Percentiles rank a stretch among this genome's conserved stretches.
These are phyloP conservation scores for Cinclus cinclus DNA, from an alignment of 2,113 vertebrate genomes.

Conservation along the genomic window DNA sequence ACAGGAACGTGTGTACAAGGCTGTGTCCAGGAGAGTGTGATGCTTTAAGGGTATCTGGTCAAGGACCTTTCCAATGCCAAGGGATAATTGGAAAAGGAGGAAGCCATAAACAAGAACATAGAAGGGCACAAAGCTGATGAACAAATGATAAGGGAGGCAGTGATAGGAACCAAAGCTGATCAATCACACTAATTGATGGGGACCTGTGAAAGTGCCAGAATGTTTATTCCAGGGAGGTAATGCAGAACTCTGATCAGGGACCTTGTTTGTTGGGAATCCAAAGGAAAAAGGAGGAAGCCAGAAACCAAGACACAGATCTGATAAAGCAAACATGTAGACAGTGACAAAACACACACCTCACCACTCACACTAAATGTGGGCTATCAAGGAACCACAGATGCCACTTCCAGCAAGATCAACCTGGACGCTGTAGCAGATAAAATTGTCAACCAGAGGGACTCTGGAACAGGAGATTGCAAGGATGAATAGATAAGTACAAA, in stretches of 20 bases:
- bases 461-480: neutral
- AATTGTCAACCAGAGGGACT: neutral
- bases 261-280: neutral
- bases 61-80: neutral
- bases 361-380: neutral
- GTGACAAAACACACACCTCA: neutral
- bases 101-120: neutral
- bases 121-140: neutral
- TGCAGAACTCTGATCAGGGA: neutral
- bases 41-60: neutral
- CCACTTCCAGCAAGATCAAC: neutral
- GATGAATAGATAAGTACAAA: neutral
- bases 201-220: neutral
- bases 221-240: neutral
- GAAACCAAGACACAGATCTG: neutral
- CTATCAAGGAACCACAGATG: neutral
- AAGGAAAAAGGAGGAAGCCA: neutral
- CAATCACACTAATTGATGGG: neutral
- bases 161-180: neutral
- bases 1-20: neutral
- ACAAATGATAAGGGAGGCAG: neutral
- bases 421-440: neutral
- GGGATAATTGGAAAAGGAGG: neutral
- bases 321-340: neutral
- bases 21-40: neutral